Base-by-base conservation (phyloP, 2,113 vertebrate species). In the Atlantisia rogersi region DNA sequence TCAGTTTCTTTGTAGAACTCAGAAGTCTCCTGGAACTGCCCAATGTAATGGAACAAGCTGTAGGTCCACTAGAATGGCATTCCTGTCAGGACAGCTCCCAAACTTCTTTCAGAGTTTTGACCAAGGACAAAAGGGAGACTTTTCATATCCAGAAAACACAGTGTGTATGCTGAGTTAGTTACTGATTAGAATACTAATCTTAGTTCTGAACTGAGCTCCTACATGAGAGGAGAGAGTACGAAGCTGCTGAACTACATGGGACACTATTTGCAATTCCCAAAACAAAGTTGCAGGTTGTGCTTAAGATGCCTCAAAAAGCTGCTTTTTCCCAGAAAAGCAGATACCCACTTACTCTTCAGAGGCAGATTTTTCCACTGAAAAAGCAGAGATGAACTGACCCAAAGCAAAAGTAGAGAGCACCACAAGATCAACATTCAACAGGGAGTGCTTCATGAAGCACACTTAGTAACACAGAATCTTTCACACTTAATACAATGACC, bases 391-490 rank as follows among this genome's bases (percentile, higher is more conserved):
- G 2, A 65, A 31, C 15, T 40, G 50, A 64, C 48, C 10, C 63
- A 65, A 42, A 91, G 42, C 22, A 63, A 13, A 65, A 70, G 19
- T 4, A 75, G 4, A 0, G 13, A 60, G 4, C 31, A 69, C 12
- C 42, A 35, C 50, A 48, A 78, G 24, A 50, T 9, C 44, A 20
- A 3, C 10, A 17, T 12, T 56, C 69, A 52, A 35, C 4, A 46
- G 18, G 0, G 1, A 63, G 28, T 10, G 6, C 14, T 58, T 26
- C 37, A 58, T 1, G 4, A 76, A 53, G 37, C 39, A 48, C 16
- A 6, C 24, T 11, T 50, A 15, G 5, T 55, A 12, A n/a, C 56
- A 83, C 31, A 46, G 18, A 5, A 6, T 19, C 44, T 52, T 39
- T 64, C 32, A 64, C 20, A 55, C 11, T 40, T 15, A 81, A n/a